Percentiles rank a stretch among this genome's conserved stretches.
These are phyloP conservation scores for Rhineura floridana DNA, from an alignment of 2,113 vertebrate species.

Conservation along the genomic window DNA sequence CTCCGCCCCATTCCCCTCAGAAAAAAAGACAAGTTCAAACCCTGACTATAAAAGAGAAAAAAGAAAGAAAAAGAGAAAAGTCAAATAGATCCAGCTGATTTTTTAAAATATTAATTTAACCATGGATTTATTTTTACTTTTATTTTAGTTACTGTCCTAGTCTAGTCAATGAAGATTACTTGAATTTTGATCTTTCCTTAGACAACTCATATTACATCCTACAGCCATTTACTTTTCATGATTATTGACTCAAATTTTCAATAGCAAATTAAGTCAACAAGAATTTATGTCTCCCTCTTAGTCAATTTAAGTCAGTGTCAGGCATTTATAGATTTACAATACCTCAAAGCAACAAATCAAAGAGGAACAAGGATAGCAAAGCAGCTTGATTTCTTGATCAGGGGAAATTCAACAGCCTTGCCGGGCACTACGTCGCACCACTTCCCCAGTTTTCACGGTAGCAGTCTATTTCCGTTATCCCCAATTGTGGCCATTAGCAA, in stretches of 20 bases:
- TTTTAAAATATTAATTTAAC: constrained; percentile 69
- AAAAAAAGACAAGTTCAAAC: constrained; percentile 2
- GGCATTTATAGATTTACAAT: constrained; percentile 70
- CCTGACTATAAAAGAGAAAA: constrained; percentile 53
- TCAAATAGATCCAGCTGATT: constrained; percentile 30
- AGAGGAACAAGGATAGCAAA: constrained; percentile 45
- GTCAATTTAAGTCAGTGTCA: constrained; percentile 71
- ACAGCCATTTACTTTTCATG: constrained; percentile 71
- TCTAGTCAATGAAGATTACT: constrained; percentile 74
- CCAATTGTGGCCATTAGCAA: constrained; percentile 31
- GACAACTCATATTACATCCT: constrained; percentile 67
- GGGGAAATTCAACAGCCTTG: neutral
- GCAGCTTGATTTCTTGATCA: constrained; percentile 34
- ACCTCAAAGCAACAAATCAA: constrained; percentile 64
- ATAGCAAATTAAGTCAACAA: constrained; percentile 77
- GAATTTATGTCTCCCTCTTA: constrained; percentile 72
- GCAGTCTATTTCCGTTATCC: constrained; percentile 14
- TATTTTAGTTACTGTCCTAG: constrained; percentile 67
- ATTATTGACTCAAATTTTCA: constrained; percentile 78
- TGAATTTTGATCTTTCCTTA: constrained; percentile 76
- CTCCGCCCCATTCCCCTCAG: neutral
- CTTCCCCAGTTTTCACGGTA: constrained; percentile 44
- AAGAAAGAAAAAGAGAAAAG: constrained; percentile 46
- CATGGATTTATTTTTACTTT: constrained; percentile 75
- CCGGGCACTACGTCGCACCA: constrained; percentile 16